Base-by-base conservation (phyloP, 2,113 vertebrate species). In the Dermatemys mawii region DNA sequence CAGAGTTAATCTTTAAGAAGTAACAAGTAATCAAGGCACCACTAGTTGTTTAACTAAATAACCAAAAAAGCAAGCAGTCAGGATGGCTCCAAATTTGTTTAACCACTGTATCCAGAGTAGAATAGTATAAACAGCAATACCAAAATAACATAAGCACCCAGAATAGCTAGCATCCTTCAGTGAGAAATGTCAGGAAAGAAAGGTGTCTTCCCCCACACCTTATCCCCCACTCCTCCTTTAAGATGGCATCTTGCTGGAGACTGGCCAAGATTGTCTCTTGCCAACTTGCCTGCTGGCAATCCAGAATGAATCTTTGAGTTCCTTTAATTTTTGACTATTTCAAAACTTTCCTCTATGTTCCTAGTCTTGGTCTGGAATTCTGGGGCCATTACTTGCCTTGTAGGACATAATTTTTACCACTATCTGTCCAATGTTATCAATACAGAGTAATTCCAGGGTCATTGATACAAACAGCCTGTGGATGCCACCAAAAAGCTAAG, bases 171-270 rank as follows among this genome's bases (percentile, higher is more conserved):
- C 0, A 0, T 44, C 81, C n/a, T 46, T 70, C 75, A 60, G 54
- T 35, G 17, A 76, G 57, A 67, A 81, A 12, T 38, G 63, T 70
- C 63, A 70, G n/a, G 35, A 70, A 70, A 70, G 35, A 21, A 67
- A 38, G 16, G 32, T 38, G 8, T 67, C 17, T 67, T 70, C 17
- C 63, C 19, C n/a, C 19, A 38, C 8, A 38, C 19, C n/a, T n/a
- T 70, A 38, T 70, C 8, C n/a, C n/a, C n/a, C n/a, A n/a, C n/a
- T n/a, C 19, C 67, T 32, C 2, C 8, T 81, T 17, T 48, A 32
- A 53, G 44, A 29, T 63, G 35, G 75, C 51, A 27, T 55, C 89
- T 78, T 90, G 41, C 75, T 53, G 51, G 93, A 83, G 87, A 70
- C 35, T 6, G 50, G 7, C 49, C 3, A 60, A 79, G 54, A 16